Base-by-base conservation (phyloP, 2,797 vertebrate genomes). In the Anguilla marmorata region DNA sequence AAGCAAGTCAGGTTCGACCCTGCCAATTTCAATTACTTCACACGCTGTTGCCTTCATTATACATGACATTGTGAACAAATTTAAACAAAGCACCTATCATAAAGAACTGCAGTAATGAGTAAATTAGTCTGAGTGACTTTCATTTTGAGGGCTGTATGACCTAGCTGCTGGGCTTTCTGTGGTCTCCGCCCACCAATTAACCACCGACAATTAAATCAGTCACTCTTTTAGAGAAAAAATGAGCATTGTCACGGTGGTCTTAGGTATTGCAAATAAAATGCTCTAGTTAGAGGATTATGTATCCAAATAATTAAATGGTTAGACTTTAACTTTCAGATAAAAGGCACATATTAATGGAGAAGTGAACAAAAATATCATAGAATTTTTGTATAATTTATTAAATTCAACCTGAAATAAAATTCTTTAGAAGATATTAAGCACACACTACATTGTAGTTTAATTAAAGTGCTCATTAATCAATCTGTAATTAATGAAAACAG, bases 41-140 rank as follows among this genome's bases (percentile, higher is more conserved):
- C 5, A 27, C 30, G n/a, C 69, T 85, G 84, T 88, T 80, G 33
- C 58, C 14, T 83, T 72, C 85, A 79, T 86, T 63, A 80, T 50
- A 27, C 45, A 48, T 66, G 76, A 16, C 74, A 54, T 6, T 72
- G 69, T 14, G n/a, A 48, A 45, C 63, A 74, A 56, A 76, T 48
- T 45, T 82, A n/a, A 82, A 37, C 24, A 82, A 82, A 82, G 21
- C 45, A n/a, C 24, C 41, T 50, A 21, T n/a, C 41, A 80, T n/a
- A 50, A 50, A 11, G 9, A 48, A 82, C 12, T 2, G 45, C 16
- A 82, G 79, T 24, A 82, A n/a, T 82, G 11, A 45, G 19, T 80
- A 37, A 80, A 80, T 80, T 80, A 82, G 19, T 50, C 45, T 50
- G 45, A 21, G 21, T 82, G 79, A 79, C 16, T 19, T 79, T 5